These are phyloP conservation scores for Macrotus californicus DNA, from an alignment of 2,113 vertebrate genomes.

Conservation along the genomic window DNA sequence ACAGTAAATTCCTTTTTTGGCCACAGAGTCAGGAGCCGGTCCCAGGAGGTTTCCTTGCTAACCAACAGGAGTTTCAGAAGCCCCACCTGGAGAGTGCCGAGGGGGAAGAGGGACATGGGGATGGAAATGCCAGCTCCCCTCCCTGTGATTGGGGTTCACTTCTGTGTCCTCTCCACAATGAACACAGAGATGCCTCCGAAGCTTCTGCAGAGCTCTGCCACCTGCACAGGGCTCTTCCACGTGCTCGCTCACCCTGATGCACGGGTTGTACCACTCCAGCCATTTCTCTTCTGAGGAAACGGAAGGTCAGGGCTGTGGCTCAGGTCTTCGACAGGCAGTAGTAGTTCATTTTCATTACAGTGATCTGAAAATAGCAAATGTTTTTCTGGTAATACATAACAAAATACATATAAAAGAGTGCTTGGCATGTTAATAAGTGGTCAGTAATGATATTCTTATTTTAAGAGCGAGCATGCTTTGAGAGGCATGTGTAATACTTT, in stretches of 20 bases:
- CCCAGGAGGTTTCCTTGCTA: background rate
- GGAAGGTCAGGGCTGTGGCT: no score
- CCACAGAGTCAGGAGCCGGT: background rate
- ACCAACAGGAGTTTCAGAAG: background rate
- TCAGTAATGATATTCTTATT: background rate
- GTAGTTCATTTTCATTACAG: background rate
- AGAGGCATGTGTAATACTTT: background rate
- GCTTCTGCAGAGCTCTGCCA: background rate
- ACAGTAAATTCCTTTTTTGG: background rate
- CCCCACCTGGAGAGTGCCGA: background rate
- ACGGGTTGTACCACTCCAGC: background rate
- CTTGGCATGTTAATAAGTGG: background rate
- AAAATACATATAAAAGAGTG: background rate
- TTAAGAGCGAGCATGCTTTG: background rate
- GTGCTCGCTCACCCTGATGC: rapidly evolving
- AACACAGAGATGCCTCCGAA: background rate
- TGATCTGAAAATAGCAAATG: background rate
- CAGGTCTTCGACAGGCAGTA: background rate
- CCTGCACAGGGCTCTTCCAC: background rate
- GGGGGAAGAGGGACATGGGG: background rate
- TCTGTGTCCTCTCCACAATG: background rate
- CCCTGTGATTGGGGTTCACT: background rate
- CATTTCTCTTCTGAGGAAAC: background rate
- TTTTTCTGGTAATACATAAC: background rate
- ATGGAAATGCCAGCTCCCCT: background rate